phyloP scores from a whole-genome alignment of 2,888 invertebrate genomes.

The Rhabditoides inermis region DNA sequence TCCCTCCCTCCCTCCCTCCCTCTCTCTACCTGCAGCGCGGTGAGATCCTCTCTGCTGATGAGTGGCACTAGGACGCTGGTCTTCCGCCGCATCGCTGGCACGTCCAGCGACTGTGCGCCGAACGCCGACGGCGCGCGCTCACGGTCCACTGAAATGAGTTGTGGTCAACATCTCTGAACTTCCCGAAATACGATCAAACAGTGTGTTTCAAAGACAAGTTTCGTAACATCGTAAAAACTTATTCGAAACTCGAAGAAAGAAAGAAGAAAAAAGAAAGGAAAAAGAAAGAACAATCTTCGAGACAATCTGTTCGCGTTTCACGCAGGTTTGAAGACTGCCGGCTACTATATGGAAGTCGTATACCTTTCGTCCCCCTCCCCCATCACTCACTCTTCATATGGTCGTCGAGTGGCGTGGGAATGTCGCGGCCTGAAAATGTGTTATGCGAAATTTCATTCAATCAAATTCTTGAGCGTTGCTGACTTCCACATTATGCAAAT shows the following conservation, averaged over 20 bases:
- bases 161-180: constrained; percentile 5
- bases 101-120: constrained; percentile 17
- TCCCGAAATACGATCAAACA: neutral
- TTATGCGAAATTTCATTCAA: neutral
- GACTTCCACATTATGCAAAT: neutral
- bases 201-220: no score
- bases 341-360: no score
- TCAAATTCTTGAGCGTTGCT: neutral
- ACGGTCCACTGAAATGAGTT: constrained; percentile 10
- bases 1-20: neutral
- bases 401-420: neutral
- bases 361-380: no score
- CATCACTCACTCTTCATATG: neutral
- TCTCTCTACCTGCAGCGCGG: constrained; percentile 5
- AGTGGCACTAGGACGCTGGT: constrained; percentile 44
- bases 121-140: constrained; percentile 21
- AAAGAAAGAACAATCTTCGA: no score
- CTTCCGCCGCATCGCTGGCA: constrained; percentile 24
- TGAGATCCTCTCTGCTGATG: constrained; percentile 36
- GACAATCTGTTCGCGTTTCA: no score
- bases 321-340: no score
- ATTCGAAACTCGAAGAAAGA: no score
- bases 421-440: neutral
- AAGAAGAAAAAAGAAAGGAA: no score
- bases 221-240: no score